Conservation (phyloP, 2,888 invertebrate species). For the Onchidella celtica region DNA sequence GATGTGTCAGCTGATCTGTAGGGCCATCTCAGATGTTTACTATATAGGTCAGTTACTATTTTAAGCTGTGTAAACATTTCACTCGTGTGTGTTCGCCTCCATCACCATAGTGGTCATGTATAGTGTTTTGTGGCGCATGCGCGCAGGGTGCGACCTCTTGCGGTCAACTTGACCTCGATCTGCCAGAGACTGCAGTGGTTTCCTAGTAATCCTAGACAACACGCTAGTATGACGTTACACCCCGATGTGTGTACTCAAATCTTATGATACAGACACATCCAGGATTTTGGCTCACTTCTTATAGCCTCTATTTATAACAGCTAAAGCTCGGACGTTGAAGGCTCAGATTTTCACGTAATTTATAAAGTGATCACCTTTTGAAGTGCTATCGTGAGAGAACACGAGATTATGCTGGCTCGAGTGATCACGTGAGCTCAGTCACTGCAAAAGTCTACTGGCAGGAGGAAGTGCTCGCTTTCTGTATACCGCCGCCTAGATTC, state of each 20-base stretch:
- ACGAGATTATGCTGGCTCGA: not conserved
- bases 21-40: not conserved
- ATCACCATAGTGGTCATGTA: constrained; percentile 12
- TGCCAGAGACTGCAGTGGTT: constrained; percentile 6
- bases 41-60: constrained; percentile 34
- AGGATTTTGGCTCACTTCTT: not conserved
- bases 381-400: not conserved
- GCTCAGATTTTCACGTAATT: not conserved
- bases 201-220: not conserved
- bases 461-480: not conserved
- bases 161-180: no score
- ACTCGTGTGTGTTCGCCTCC: constrained; percentile 5
- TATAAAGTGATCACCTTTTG: not conserved
- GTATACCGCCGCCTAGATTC: not conserved
- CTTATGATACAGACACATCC: not conserved
- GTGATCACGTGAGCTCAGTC: not conserved
- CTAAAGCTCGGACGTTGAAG: constrained; percentile 8
- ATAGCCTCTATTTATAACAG: not conserved
- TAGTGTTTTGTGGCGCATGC: not conserved
- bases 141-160: not conserved
- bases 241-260: not conserved
- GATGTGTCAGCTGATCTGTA: constrained; percentile 10
- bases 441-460: not conserved
- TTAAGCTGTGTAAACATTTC: constrained; percentile 21
- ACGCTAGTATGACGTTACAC: not conserved